Evolutionary conservation across 2,797 vertebrate species (phyloP).

Genomic region (Halcyon leucocephala): DNA sequence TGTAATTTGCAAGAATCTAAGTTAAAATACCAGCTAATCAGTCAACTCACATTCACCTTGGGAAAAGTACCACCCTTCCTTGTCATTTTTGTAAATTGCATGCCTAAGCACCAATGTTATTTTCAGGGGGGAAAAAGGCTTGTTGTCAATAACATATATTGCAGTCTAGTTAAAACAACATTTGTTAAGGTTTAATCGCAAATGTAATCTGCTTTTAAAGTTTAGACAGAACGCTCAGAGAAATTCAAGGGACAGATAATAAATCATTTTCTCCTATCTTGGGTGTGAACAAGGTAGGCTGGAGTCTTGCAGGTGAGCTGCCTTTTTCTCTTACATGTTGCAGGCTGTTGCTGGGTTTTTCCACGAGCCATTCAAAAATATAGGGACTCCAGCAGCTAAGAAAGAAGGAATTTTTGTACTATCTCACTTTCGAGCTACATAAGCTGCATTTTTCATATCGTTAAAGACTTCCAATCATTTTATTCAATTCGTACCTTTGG

Average conservation of each 20-base stretch:
- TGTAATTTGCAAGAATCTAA: conserved; percentile 86
- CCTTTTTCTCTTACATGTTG: background rate
- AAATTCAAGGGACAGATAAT: conserved; percentile 80
- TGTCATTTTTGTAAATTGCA: conserved; percentile 86
- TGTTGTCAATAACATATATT: conserved; percentile 83
- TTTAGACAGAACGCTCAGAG: conserved; percentile 80
- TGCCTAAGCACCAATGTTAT: conserved; percentile 81
- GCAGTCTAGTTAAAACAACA: conserved; percentile 85
- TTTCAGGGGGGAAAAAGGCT: conserved; percentile 75
- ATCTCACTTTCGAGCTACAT: background rate
- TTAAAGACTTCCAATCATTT: background rate
- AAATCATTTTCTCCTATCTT: conserved; percentile 75
- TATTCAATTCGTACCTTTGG: background rate
- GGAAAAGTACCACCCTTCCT: conserved; percentile 81
- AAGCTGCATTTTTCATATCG: background rate
- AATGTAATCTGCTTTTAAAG: conserved; percentile 82
- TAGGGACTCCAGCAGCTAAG: background rate
- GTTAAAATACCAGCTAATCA: conserved; percentile 86
- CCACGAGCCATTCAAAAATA: background rate
- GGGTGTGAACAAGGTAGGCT: conserved; percentile 73
- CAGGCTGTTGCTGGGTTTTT: background rate
- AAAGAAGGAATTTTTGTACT: background rate
- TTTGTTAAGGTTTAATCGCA: conserved; percentile 84
- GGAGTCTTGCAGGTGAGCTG: conserved; percentile 55
- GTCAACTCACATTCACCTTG: conserved; percentile 84